Base-by-base conservation (phyloP, 2,888 invertebrate species). In the Hydrotaea cyrtoneurina region DNA sequence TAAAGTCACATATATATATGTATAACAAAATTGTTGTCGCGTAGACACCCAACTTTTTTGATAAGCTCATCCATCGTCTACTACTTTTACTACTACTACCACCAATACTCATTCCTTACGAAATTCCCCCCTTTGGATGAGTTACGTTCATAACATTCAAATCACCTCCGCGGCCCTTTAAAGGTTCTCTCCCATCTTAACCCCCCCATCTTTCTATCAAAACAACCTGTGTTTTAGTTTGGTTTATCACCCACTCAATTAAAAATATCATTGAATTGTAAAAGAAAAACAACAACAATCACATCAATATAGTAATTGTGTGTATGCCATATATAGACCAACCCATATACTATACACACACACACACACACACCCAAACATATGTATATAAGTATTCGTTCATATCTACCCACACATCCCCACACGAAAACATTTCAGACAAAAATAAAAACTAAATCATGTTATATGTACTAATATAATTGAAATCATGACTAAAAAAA, bases 391-490 rank as follows among this genome's bases (percentile, higher is more conserved):
- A n/a, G n/a, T n/a, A n/a, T n/a, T n/a, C n/a, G n/a, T 50, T 31
- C 31, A 7, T 31, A 31, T 31, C 31, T 31, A 50, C n/a, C 8
- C 3, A 50, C 50, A 50, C 50, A 50, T n/a, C 2, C 50, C 15
- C 50, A 50, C 7, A 50, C n/a, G n/a, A 50, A 11, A 50, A 39
- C 50, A 50, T 7, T 50, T n/a, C 8, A 39, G 13, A 50, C n/a
- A 50, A n/a, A 50, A 1, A 50, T 43, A 7, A 10, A 43, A 43
- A 43, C 10, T n/a, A 59, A 59, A 59, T 31, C 36, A 62, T n/a
- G n/a, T 62, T 36, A 62, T 62, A n/a, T n/a, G n/a, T n/a, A 62
- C 62, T 62, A 31, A 31, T 62, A 62, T 7, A 2, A 62, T 62
- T 31, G 31, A 59, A 59, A 13, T 13, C 23, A 59, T 59, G 31